Base-by-base conservation (phyloP, 2,113 vertebrate genomes). In the Echinops telfairi region DNA sequence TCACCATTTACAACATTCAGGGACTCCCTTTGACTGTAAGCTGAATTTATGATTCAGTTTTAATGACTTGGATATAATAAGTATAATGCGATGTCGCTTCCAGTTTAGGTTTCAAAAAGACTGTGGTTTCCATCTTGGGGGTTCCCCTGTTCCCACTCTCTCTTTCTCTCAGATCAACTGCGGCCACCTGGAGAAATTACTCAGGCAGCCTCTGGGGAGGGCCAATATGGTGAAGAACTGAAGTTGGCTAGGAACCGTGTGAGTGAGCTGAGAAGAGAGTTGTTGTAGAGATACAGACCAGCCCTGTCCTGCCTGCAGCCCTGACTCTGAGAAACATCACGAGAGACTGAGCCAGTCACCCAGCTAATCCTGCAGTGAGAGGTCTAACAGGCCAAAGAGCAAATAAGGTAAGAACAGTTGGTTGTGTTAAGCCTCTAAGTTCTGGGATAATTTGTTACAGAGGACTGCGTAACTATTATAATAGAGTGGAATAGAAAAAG, bases 171-270 rank as follows among this genome's bases (percentile, higher is more conserved):
- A 10, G 12, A 36, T 78, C 53, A 19, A 22, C 19, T 75, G 27
- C 22, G 0, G 3, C 8, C 40, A 60, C 33, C 11, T 78, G 47
- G 4, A 75, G 36, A 83, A 12, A 31, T 14, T 12, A 43, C 2
- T 88, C 68, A 83, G 53, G 17, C 0, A 83, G 19, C 2, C 47
- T 20, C 2, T 8, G 1, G 17, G 73, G 53, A 80, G 25, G 23
- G 2, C 6, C 10, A 68, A 1, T 23, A 12, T 23, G 4, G 10
- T 78, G 47, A 86, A n/a, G 9, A 80, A 8, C 2, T 12, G 16
- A 53, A 3, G 22, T 3, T 2, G 70, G 27, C 9, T 38, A 23
- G 22, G 0, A 31, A 2, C 1, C 19, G 8, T 1, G 12, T 47
- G 22, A 1, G 2, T 38, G 60, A 68, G 1, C 2, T 76, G 58